Evolutionary conservation across 2,113 vertebrate genomes (phyloP), one percentile per base, ranked within the genome.

Genomic region (Pavo muticus): DNA sequence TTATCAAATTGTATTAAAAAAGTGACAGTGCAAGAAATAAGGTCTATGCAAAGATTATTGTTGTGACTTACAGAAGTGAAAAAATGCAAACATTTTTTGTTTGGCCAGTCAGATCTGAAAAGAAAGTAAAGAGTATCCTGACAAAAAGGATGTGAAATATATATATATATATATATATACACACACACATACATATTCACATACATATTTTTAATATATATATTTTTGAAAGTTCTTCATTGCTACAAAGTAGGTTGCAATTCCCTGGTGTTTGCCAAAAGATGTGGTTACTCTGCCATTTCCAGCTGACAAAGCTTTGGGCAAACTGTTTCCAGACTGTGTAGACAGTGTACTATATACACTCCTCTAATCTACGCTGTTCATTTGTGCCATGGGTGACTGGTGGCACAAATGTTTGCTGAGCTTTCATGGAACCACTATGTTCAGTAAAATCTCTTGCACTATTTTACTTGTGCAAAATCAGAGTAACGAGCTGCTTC

Each of bases 1-100:
- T 87, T 89, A 91, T 84, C 63, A 44, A 73, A 84, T 84, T 67
- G n/a, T 84, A 69, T 29, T 69, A 39, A 81, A 92, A 90, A 84
- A 79, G 73, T 17, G 56, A 83, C 56, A 77, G 59, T 24, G 14
- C 50, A 83, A 92, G 59, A 88, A 9, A 89, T 63, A 91, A 87
- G 45, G 37, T 50, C 20, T 56, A 73, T 17, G 21, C 64, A 89
- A 77, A 63, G 23, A 85, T 71, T 84, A 73, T 63, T 20, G 85
- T 47, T 67, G 84, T 78, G 45, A 76, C 60, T 80, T 80, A 52
- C 10, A 87, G 50, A 73, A 23, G 71, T 52, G 60, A 93, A 88
- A 56, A 91, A 94, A 91, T 32, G 40, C 52, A 80, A 77, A 73
- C 20, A 9, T 18, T 61, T 69, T 42, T 84, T 90, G 32, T 82